phyloP scores from a whole-genome alignment of 2,888 invertebrate species.

The Hirtodrosophila trivittata region DNA sequence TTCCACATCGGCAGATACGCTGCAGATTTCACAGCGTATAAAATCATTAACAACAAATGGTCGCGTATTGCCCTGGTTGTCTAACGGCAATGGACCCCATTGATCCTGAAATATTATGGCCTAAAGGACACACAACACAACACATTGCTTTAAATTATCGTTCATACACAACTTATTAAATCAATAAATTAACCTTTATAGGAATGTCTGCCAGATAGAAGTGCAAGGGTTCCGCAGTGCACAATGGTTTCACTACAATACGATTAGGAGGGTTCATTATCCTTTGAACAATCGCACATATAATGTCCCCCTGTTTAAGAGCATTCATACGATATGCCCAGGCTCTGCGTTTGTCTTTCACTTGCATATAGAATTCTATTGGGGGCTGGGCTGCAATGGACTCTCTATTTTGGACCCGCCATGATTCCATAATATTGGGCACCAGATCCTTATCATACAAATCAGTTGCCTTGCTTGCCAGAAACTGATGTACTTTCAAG shows the following conservation, averaged over 20 bases:
- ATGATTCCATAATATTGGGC: slow-evolving; percentile 68
- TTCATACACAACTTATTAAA: neutral
- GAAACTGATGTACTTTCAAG: slow-evolving; percentile 93
- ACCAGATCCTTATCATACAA: slow-evolving; percentile 87
- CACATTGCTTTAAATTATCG: neutral
- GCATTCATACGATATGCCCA: slow-evolving; percentile 90
- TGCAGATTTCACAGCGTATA: slow-evolving; percentile 94
- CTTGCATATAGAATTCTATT: slow-evolving; percentile 88
- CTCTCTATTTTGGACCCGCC: slow-evolving; percentile 53
- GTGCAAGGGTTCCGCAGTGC: slow-evolving; percentile 91
- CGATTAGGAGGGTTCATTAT: slow-evolving; percentile 83
- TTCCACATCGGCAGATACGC: slow-evolving; percentile 93
- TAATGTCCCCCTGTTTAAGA: slow-evolving; percentile 90
- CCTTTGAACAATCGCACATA: slow-evolving; percentile 91
- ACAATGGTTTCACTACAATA: slow-evolving; percentile 89
- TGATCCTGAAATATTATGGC: slow-evolving; percentile 58
- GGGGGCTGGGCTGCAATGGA: slow-evolving; percentile 88
- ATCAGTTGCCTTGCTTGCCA: slow-evolving; percentile 92
- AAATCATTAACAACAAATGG: slow-evolving; percentile 92
- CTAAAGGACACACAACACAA: slow-evolving; percentile 27
- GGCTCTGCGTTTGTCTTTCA: slow-evolving; percentile 88
- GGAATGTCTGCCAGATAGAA: slow-evolving; percentile 94
- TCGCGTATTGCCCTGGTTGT: slow-evolving; percentile 91
- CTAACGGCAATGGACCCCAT: slow-evolving; percentile 80
- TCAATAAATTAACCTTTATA: slow-evolving; percentile 88